A percentile compares a stretch with the other conserved stretches of the same genome.
Conservation (phyloP, 2,113 vertebrate species). For the Prolemur simus region DNA sequence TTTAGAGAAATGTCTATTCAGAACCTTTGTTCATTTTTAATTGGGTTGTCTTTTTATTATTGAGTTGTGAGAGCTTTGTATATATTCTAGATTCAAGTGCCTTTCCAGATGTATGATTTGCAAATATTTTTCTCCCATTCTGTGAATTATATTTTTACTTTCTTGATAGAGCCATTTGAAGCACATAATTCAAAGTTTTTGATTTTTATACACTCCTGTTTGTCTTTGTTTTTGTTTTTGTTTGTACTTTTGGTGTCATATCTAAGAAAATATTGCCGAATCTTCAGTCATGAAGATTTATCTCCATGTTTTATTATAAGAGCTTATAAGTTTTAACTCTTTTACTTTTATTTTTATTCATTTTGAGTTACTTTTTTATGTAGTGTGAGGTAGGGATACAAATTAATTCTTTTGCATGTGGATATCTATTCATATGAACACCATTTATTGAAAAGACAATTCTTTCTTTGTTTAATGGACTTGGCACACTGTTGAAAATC, state of each 20-base stretch:
- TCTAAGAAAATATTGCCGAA: not conserved
- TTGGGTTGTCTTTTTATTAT: not conserved
- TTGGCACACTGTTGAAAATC: not conserved
- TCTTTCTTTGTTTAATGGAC: not conserved
- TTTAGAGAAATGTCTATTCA: not conserved
- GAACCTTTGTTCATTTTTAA: not conserved
- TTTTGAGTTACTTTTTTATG: slow-evolving; percentile 49
- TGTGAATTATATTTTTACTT: not conserved
- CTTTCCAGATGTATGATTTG: not conserved
- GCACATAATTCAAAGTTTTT: not conserved
- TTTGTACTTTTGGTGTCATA: not conserved
- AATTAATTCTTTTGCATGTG: not conserved
- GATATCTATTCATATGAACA: not conserved
- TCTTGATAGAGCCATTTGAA: not conserved
- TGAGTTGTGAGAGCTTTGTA: not conserved
- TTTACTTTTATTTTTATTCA: not conserved
- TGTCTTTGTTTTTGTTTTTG: not conserved
- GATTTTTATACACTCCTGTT: not conserved
- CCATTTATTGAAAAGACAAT: not conserved
- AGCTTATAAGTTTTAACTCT: not conserved
- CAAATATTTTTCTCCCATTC: not conserved
- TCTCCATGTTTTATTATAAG: not conserved
- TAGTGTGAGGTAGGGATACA: not conserved
- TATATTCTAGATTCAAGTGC: not conserved
- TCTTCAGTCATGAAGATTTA: not conserved